Evolutionary conservation across 1,140 invertebrate species (phyloP), one percentile per base, ranked within the genome.

Genomic region (Ips typographus): DNA sequence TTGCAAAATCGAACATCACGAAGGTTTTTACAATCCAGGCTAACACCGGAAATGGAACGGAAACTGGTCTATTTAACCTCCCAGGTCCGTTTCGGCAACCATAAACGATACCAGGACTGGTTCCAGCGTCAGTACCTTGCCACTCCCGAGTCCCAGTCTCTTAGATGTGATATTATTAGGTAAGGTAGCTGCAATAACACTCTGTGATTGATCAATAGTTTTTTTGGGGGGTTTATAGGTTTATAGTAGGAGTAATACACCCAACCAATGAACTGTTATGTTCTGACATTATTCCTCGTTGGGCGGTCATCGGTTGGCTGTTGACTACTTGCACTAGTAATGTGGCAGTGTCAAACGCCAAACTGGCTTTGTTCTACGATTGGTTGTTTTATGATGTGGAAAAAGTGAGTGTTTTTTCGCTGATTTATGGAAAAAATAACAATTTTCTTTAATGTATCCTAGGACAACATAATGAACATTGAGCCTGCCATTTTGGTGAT

Each of bases 31-130:
- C 92, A 95, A 76, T 94, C 91, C 61, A 86, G 96, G 69, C 83
- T 99, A 40, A 98, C 97, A 39, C 95, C 96, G 22, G 97, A 98
- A 73, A 98, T 98, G 94, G 97, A 99, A 80, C 89, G 91, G 73
- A 98, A 98, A 84, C 83, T 98, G 57, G 89, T 92, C 1, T 98
- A 98, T 82, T 82, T 99, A 22, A 96, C 95, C 7, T 91, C 92
- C 7, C 90, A 94, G 79, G 95, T 98, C 6, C 87, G 94, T 76
- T 98, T 98, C 84, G 96, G 96, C n/a, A 91, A 95, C 78, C 96
- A 98, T 76, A 98, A 98, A 83, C 87, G 95, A 64, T 98, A 98
- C 80, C 96, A 98, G 82, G 96, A 98, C 80, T 99, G 96, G 96
- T 98, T 98, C 85, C 96, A 98, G 82, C 87, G 93, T 76, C 90